Conservation (phyloP, 2,113 vertebrate species). For the Muntiacus muntjak region DNA sequence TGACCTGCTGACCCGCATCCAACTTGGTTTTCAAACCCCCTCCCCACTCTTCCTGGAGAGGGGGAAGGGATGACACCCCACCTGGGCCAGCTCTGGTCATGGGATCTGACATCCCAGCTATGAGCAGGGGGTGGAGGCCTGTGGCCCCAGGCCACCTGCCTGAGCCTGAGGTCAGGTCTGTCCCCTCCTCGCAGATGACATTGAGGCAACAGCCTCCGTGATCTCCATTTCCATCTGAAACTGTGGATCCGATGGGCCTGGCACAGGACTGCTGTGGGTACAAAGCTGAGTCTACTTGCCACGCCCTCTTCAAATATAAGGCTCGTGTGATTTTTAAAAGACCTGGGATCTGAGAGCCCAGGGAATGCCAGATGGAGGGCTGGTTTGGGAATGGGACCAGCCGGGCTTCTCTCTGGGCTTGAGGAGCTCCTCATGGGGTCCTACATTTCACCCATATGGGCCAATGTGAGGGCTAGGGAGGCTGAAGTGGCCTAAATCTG, state of each 20-base stretch:
- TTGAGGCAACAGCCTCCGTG: not conserved
- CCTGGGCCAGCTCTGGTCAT: not conserved
- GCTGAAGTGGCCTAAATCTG: not conserved
- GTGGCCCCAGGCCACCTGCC: not conserved
- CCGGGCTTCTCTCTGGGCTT: not conserved
- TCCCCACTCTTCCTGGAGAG: not conserved
- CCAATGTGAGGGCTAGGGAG: not conserved
- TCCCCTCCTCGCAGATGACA: not conserved
- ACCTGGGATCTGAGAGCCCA: not conserved
- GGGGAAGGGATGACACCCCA: fast-evolving
- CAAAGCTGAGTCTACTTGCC: not conserved
- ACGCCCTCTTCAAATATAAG: not conserved
- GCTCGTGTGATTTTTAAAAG: not conserved
- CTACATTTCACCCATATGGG: not conserved
- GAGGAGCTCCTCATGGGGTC: not conserved
- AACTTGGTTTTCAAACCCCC: not conserved
- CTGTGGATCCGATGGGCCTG: not conserved
- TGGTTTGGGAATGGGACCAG: not conserved
- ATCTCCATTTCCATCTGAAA: not conserved
- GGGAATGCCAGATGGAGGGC: not conserved
- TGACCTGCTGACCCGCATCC: not conserved
- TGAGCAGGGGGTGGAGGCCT: fast-evolving
- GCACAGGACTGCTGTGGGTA: not conserved
- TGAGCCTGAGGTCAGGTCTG: not conserved
- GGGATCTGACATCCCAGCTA: not conserved